A percentile compares a stretch with the other conserved stretches of the same genome.
phyloP scores from a whole-genome alignment of 2,888 invertebrate genomes.

The Tridacna crocea region DNA sequence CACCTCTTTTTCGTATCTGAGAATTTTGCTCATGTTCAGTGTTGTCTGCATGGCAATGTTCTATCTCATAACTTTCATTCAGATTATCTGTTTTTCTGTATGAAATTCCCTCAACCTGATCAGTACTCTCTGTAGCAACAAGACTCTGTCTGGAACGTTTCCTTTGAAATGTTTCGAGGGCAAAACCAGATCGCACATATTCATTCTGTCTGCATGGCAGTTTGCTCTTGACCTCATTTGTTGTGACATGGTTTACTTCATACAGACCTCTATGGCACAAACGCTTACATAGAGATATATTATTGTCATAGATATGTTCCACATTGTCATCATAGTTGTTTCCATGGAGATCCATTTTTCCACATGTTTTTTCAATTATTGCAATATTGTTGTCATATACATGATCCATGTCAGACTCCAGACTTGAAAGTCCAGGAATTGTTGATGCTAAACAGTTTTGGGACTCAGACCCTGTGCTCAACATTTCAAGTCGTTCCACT shows the following conservation, averaged over 20 bases:
- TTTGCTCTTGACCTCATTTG: neutral
- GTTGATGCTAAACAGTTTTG: neutral
- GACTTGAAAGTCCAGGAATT: neutral
- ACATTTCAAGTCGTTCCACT: neutral
- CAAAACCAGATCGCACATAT: conserved; percentile 10
- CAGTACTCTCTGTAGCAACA: neutral
- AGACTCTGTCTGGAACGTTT: neutral
- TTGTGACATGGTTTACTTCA: neutral
- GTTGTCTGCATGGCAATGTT: neutral
- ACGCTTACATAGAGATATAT: neutral
- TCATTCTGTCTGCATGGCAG: conserved; percentile 12
- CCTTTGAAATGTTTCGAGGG: neutral
- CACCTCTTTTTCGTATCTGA: neutral
- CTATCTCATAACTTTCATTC: neutral
- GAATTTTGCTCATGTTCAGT: neutral
- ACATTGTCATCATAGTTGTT: neutral
- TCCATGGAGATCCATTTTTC: neutral
- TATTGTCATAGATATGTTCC: conserved; percentile 28
- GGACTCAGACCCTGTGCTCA: neutral
- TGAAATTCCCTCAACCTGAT: conserved; percentile 6
- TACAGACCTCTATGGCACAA: neutral
- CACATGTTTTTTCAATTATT: neutral
- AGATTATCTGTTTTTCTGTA: conserved; percentile 3
- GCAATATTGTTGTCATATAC: conserved; percentile 16
- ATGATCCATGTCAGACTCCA: neutral